Base-by-base conservation (phyloP, 2,113 vertebrate genomes). In the Dicaeum eximium region DNA sequence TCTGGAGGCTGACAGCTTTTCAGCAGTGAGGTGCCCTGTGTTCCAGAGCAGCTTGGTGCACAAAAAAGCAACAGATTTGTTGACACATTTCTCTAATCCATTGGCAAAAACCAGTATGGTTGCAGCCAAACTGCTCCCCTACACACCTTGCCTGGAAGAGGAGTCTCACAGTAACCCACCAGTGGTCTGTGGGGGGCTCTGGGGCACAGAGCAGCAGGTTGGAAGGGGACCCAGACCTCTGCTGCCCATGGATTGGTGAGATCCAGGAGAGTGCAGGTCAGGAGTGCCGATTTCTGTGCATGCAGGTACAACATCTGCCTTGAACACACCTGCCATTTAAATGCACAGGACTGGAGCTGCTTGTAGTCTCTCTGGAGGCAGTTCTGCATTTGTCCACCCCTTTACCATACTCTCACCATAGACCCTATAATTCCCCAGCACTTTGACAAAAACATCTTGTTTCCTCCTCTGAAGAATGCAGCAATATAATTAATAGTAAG, bases 201-300 rank as follows among this genome's bases (percentile, higher is more conserved):
- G 48, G 0, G 3, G 44, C 3, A 1, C 4, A 2, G 28, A 30
- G 4, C n/a, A 25, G 25, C 20, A 82, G 10, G 13, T 0, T 61
- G 15, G 15, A 38, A 73, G 13, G 14, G 14, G 31, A 90, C 7
- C 5, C 22, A 22, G 38, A 23, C 3, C 9, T 37, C 22, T 2
- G 1, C 6, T 13, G 27, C 9, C 7, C 54, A 23, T 2, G 1
- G 1, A 50, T 33, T 25, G 6, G 1, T 19, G 42, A 72, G 8
- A 38, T 20, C 10, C 16, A 5, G 37, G 37, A n/a, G 15, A 21
- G 14, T 2, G 2, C 2, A 40, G 27, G 8, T 25, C 45, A 30
- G 25, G 23, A 58, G 23, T 8, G 33, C 24, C 0, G 0, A 38
- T 57, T 82, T 61, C 80, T 72, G 25, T 50, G 13, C 2, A 1